These are phyloP conservation scores for Fabriciana adippe DNA, from an alignment of 2,888 invertebrate genomes.

Conservation along the genomic window DNA sequence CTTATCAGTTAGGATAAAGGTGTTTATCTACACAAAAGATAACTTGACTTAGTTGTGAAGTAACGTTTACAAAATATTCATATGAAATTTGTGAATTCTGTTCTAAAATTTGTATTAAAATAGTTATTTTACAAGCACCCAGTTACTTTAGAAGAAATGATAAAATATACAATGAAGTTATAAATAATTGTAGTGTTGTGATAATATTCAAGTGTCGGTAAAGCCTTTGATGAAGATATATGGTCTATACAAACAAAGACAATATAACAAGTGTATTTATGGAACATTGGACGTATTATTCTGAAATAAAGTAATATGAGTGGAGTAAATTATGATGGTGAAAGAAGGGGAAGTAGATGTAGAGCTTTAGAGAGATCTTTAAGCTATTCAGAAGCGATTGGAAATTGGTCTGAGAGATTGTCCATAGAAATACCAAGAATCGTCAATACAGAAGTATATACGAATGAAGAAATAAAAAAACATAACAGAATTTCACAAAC, in stretches of 20 bases:
- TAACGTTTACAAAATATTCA: slow-evolving; percentile 39
- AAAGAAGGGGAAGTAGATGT: slow-evolving; percentile 56
- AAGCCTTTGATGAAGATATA: slow-evolving; percentile 11
- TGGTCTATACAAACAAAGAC: slow-evolving; percentile 6
- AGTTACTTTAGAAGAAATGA: not conserved
- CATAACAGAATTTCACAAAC: slow-evolving; percentile 73
- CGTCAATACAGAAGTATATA: slow-evolving; percentile 67
- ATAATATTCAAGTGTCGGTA: slow-evolving; percentile 12
- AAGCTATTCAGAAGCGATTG: slow-evolving; percentile 76
- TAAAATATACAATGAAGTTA: not conserved
- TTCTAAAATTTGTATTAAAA: not conserved
- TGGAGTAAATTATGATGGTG: slow-evolving; percentile 35
- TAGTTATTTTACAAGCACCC: not conserved
- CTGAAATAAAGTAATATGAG: not conserved
- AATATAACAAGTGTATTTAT: slow-evolving; percentile 11
- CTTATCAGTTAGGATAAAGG: slow-evolving; percentile 59
- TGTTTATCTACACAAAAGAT: slow-evolving; percentile 56
- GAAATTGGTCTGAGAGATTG: slow-evolving; percentile 60
- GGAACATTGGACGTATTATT: not conserved
- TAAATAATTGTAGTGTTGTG: not conserved
- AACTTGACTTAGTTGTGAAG: slow-evolving; percentile 46
- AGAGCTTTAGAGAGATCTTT: slow-evolving; percentile 68
- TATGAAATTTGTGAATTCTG: slow-evolving; percentile 18
- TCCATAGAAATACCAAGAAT: slow-evolving; percentile 73
- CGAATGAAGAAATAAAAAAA: slow-evolving; percentile 71